Base-by-base conservation (phyloP, 2,113 vertebrate genomes). In the Rhadina sibilatrix region DNA sequence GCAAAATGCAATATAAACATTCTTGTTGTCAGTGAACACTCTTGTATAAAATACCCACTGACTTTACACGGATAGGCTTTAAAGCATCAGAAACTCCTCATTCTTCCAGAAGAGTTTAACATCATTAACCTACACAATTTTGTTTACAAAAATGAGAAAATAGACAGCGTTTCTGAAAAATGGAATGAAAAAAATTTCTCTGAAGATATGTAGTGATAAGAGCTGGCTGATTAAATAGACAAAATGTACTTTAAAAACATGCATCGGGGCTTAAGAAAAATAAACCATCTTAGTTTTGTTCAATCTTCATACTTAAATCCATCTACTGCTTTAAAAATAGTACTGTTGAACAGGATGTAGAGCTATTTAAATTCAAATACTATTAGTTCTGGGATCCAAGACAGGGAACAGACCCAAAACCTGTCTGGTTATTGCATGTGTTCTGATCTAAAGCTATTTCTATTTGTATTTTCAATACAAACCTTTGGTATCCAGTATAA, bases 401-500 rank as follows among this genome's bases (percentile, higher is more conserved):
- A 71, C 3, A 50, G 82, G 4, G 22, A 83, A 63, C n/a, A 80
- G 42, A 18, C 23, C 69, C 65, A 93, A 75, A 95, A 66, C 7
- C 22, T 74, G 6, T 22, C 52, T 86, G 15, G 2, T 80, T 78
- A 20, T 35, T 60, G 20, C 65, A 64, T 10, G 4, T 38, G 37
- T 33, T 80, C 61, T 93, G 75, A 89, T 40, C 72, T 92, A 96
- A 88, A 87, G 18, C 17, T 42, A 52, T 63, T 88, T 94, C 12
- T 68, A 31, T 71, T 96, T 94, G 25, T 46, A 78, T 54, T 94
- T 59, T 92, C 63, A 90, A 31, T n/a, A 61, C 50, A 96, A 98
- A 90, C 5, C 4, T 60, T 79, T 95, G 75, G 35, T 69, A 64
- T 46, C 5, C n/a, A 84, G 54, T 87, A 89, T 95, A 81, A 95